Evolutionary conservation across 2,113 vertebrate species (phyloP), one percentile per base, ranked within the genome.

Genomic region (Rhinichthys klamathensis): DNA sequence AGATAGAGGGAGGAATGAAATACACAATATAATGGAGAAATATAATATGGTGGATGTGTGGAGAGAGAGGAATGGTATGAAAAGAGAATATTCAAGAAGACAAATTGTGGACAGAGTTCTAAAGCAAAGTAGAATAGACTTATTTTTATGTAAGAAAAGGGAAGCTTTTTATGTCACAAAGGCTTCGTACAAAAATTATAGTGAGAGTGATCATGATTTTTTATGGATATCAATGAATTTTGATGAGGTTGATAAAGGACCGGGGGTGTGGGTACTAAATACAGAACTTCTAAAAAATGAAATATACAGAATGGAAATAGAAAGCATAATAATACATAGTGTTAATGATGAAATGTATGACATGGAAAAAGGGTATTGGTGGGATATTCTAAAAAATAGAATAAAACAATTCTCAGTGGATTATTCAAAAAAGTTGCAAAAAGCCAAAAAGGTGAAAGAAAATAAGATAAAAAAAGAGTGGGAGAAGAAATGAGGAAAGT

Each of bases 51-150:
- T 61, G 6, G 58, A 80, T n/a, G 32, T 61, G 56, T 61, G 56
- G 49, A 51, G 58, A 63, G 58, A 61, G 4, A 60, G 23, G 11
- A 30, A 80, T 63, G 32, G 32, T 12, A 4, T 32, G 8, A 38
- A 35, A 16, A 70, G 67, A 38, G 67, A 70, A 3, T 61, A 46
- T 38, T 32, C 27, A 35, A 32, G 78, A 80, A 38, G 23, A 13
- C 8, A 61, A 41, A 41, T 61, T n/a, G 63, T 67, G 4, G 30
- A 12, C 7, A 38, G 16, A 38, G 12, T 9, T 10, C 9, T 74
- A 6, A 51, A 35, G 3, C 15, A 69, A 67, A 84, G 58, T 9
- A 67, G 83, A 78, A 84, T 84, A 27, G 56, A 84, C 4, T n/a
- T 79, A 11, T 3, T 67, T n/a, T 77, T 84, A 16, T 54, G 44